Percentiles rank a stretch among this genome's conserved stretches.
phyloP scores from a whole-genome alignment of 2,888 invertebrate species.

The Apodemia hepburni region DNA sequence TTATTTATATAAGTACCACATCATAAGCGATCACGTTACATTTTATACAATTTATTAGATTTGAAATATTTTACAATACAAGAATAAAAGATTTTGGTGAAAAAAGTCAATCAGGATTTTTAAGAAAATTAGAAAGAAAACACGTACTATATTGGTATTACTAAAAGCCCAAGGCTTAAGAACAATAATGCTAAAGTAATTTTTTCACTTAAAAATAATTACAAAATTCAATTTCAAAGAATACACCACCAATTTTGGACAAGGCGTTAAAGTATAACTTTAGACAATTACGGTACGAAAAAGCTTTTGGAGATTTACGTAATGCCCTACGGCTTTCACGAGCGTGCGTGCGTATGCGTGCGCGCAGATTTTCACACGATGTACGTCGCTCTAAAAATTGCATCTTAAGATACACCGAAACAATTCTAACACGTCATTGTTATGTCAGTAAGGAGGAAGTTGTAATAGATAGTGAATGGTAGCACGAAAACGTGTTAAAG shows the following conservation, averaged over 20 bases:
- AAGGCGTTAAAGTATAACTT: slow-evolving; percentile 3
- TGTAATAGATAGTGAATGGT: background rate
- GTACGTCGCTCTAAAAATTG: slow-evolving; percentile 27
- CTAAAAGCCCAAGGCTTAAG: background rate
- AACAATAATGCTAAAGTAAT: background rate
- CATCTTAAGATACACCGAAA: slow-evolving; percentile 28
- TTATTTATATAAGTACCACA: too few species aligned
- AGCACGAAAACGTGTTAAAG: slow-evolving; percentile 1
- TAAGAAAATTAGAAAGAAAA: background rate
- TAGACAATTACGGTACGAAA: background rate
- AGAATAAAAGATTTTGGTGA: too few species aligned
- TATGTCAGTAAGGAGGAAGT: slow-evolving; percentile 21
- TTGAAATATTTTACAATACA: too few species aligned
- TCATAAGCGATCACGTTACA: too few species aligned
- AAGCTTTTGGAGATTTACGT: slow-evolving; percentile 41
- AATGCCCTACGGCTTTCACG: slow-evolving; percentile 54
- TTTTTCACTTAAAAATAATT: background rate
- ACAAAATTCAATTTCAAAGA: slow-evolving; percentile 5
- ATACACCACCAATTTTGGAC: slow-evolving; percentile 1
- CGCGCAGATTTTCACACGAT: slow-evolving; percentile 56
- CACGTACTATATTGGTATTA: background rate
- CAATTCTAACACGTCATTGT: slow-evolving; percentile 26
- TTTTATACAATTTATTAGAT: too few species aligned
- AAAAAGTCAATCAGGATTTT: too few species aligned
- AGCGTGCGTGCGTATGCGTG: slow-evolving; percentile 46